These are phyloP conservation scores for Oenanthe oenanthe DNA, from an alignment of 2,113 vertebrate genomes.

Conservation along the genomic window DNA sequence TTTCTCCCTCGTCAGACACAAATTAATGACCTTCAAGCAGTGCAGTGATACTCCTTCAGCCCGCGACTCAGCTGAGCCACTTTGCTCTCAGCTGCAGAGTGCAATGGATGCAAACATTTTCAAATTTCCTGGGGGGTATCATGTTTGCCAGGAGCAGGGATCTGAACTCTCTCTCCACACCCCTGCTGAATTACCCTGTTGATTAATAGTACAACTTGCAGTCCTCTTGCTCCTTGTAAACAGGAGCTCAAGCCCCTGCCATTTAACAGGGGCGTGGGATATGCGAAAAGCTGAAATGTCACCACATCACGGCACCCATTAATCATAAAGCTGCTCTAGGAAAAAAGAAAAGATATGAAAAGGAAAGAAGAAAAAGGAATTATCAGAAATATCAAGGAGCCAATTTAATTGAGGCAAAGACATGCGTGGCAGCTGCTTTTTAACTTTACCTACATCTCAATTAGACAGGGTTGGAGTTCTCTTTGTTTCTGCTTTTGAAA, in stretches of 20 bases:
- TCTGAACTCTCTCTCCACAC: background rate
- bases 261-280: slow-evolving; percentile 21
- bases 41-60: slow-evolving; percentile 55
- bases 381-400: slow-evolving; percentile 49
- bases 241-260: background rate
- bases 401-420: slow-evolving; percentile 51
- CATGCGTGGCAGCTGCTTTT: background rate
- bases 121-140: slow-evolving; percentile 27
- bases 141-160: background rate
- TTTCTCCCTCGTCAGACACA: slow-evolving; percentile 23
- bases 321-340: slow-evolving; percentile 35
- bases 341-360: background rate
- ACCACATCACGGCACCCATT: slow-evolving; percentile 36
- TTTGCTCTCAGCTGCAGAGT: slow-evolving; percentile 27
- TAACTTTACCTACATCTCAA: slow-evolving; percentile 29
- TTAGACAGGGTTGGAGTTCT: slow-evolving; percentile 37
- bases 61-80: background rate
- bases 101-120: slow-evolving; percentile 19
- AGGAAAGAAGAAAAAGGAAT: slow-evolving; percentile 31
- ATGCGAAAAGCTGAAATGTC: slow-evolving; percentile 50
- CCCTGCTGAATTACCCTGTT: slow-evolving; percentile 10
- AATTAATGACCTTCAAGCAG: slow-evolving; percentile 74
- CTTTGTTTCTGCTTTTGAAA: slow-evolving; percentile 64
- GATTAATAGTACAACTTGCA: slow-evolving; percentile 42
- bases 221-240: slow-evolving; percentile 30